Conservation (phyloP, 64 coral and sea anemone species). For the Hydrozoanthus tunicans region DNA sequence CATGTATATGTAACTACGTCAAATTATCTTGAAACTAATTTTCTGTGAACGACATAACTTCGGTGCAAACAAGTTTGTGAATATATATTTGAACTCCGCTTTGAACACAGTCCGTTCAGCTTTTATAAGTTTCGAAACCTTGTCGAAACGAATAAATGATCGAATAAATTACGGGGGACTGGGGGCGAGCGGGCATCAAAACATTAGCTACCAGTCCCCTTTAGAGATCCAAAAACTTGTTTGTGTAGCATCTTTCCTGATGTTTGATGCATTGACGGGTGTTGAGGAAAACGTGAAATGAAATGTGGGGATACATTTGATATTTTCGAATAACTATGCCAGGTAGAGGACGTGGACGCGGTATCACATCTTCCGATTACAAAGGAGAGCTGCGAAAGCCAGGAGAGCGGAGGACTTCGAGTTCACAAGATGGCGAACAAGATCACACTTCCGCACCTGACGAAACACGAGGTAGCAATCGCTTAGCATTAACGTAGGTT, state of each 20-base stretch:
- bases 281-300: neutral
- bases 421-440: slow-evolving; percentile 25
- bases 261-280: neutral
- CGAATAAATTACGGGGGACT: neutral
- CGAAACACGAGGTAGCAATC: neutral
- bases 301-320: neutral
- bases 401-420: slow-evolving; percentile 6
- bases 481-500: too few species aligned
- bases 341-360: slow-evolving; percentile 28
- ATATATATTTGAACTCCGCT: too few species aligned
- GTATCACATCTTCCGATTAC: slow-evolving; percentile 38
- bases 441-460: neutral
- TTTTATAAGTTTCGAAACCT: too few species aligned
- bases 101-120: too few species aligned
- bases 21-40: too few species aligned
- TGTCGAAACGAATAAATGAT: too few species aligned
- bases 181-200: slow-evolving; percentile 10
- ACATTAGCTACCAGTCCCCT: slow-evolving; percentile 31
- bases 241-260: slow-evolving; percentile 3
- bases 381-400: slow-evolving; percentile 41
- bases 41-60: too few species aligned
- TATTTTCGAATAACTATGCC: slow-evolving; percentile 6
- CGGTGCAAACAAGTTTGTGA: too few species aligned
- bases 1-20: too few species aligned
- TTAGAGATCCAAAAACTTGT: neutral